Evolutionary conservation across 2,113 vertebrate species (phyloP), one percentile per base, ranked within the genome.

Genomic region (Poecilia latipinna): DNA sequence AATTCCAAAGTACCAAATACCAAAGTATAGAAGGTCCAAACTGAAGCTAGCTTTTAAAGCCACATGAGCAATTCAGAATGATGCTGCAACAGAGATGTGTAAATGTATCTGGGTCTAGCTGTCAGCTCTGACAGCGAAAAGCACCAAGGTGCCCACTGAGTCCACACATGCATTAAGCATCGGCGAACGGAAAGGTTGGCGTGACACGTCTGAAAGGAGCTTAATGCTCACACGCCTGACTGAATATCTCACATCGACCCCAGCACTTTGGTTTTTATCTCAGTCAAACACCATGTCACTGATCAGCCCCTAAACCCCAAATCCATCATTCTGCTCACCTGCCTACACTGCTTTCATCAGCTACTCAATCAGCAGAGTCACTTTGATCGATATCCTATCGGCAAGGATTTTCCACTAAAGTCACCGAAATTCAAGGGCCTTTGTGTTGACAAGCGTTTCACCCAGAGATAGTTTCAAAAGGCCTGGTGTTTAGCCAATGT

Each of bases 301-400:
- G 75, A 81, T 80, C 66, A 76, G 22, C 44, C 13, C 57, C n/a
- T 71, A 42, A 77, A 37, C 35, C 28, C 37, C 39, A 19, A 63
- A 48, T 71, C 48, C 79, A 78, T 77, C 51, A 11, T 31, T 78
- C 17, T 73, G 33, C 61, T 79, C 70, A 65, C 3, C 60, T 31
- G 5, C 10, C 22, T 24, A 33, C 15, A 1, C n/a, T 51, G 4
- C 72, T 75, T 73, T 68, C 28, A 82, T 72, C 76, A 65, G 51
- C 51, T 63, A 54, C 68, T 74, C 74, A 73, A 64, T 82, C 81
- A 48, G 15, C 10, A 19, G n/a, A 57, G 66, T 74, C 37, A 35
- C 60, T 29, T 22, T 69, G 76, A 86, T 88, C 83, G 70, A 81
- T 86, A 75, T 28, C 0, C 32, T 44, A 48, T 51, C 61, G 48